phyloP scores from a whole-genome alignment of 2,888 invertebrate genomes.

The Apotomis capreana region DNA sequence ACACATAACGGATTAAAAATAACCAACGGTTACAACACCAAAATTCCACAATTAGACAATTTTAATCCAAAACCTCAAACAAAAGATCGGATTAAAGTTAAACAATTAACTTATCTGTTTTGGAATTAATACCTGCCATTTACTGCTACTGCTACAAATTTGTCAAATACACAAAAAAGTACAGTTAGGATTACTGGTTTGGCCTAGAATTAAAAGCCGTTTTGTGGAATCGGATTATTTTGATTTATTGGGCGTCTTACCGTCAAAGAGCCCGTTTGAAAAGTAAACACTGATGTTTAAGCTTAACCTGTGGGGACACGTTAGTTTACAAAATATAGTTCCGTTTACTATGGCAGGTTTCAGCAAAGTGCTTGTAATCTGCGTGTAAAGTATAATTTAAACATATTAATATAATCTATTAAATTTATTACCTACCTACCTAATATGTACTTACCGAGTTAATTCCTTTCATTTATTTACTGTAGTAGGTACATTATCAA shows the following conservation, averaged over 20 bases:
- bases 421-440: no score
- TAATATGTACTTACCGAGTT: background rate
- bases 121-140: constrained; percentile 22
- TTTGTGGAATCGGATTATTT: constrained; percentile 28
- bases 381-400: no score
- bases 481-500: no score
- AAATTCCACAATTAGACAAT: constrained; percentile 9
- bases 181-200: constrained; percentile 19
- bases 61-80: constrained; percentile 11
- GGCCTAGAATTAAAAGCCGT: constrained; percentile 26
- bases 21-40: constrained; percentile 6
- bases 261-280: constrained; percentile 25
- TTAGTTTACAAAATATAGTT: constrained; percentile 21
- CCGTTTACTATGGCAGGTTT: background rate
- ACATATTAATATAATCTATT: no score
- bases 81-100: constrained; percentile 15
- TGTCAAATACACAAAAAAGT: constrained; percentile 27
- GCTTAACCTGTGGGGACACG: constrained; percentile 17
- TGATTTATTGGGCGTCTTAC: constrained; percentile 21
- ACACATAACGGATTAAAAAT: constrained; percentile 27
- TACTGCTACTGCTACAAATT: constrained; percentile 38
- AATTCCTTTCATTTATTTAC: no score
- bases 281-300: constrained; percentile 16
- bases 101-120: constrained; percentile 31
- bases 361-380: no score